These are phyloP conservation scores for Nephrocerus scutellatus DNA, from an alignment of 2,888 invertebrate species.

Conservation along the genomic window DNA sequence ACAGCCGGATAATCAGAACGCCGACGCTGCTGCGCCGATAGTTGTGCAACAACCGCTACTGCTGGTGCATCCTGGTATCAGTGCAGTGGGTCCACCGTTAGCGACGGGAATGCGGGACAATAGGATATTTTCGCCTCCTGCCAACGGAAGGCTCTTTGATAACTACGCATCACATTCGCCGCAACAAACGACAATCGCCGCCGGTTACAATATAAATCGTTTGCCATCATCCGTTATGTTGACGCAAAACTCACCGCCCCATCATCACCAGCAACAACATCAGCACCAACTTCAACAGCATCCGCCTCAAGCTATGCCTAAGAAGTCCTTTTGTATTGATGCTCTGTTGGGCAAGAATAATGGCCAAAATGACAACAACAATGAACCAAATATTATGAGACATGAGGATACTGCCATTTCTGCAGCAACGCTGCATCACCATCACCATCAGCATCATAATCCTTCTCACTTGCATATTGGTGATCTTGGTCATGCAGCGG, in stretches of 20 bases:
- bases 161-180: too few species aligned
- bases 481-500: constrained; percentile 21
- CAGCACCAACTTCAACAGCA: constrained; percentile 24
- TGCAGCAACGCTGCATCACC: too few species aligned
- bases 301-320: constrained; percentile 39
- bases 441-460: too few species aligned
- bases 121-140: constrained; percentile 23
- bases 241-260: constrained; percentile 8
- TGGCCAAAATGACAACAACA: constrained; percentile 35
- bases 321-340: constrained; percentile 86
- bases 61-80: constrained; percentile 5
- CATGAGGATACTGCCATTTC: constrained; percentile 14
- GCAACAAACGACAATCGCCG: too few species aligned
- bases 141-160: constrained; percentile 10
- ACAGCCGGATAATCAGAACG: constrained; percentile 20
- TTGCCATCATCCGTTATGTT: background rate
- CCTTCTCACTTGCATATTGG: too few species aligned
- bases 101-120: constrained; percentile 24
- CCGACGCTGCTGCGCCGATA: constrained; percentile 16
- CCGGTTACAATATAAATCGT: constrained; percentile 9
- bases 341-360: constrained; percentile 66
- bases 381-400: constrained; percentile 16
- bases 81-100: constrained; percentile 15
- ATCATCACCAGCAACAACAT: constrained; percentile 15
- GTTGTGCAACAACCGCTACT: constrained; percentile 10